Conservation (phyloP, 2,888 invertebrate species). For the Chirona hameri region DNA sequence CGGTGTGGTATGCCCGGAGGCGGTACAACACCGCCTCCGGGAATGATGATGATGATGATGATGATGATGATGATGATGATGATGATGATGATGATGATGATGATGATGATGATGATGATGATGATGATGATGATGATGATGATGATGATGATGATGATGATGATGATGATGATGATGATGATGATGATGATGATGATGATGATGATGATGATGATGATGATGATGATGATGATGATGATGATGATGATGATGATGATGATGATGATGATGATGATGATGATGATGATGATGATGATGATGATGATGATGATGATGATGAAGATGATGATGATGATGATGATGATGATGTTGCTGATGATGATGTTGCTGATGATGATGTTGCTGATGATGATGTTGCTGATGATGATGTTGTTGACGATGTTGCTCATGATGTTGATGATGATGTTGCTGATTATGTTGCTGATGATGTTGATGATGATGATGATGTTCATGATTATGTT, state of each 20-base stretch:
- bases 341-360: too few species aligned
- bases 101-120: slow-evolving; percentile 22
- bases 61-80: slow-evolving; percentile 22
- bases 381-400: too few species aligned
- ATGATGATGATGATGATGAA: slow-evolving; percentile 10
- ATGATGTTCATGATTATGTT: too few species aligned
- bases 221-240: slow-evolving; percentile 22
- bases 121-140: slow-evolving; percentile 22
- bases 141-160: slow-evolving; percentile 22
- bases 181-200: slow-evolving; percentile 22
- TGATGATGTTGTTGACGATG: too few species aligned
- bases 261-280: slow-evolving; percentile 22
- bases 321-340: slow-evolving; percentile 22
- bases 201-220: slow-evolving; percentile 22
- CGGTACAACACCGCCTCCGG: too few species aligned
- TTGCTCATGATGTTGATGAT: too few species aligned
- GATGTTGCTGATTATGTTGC: too few species aligned
- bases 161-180: slow-evolving; percentile 22
- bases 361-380: too few species aligned
- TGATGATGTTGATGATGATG: too few species aligned
- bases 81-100: slow-evolving; percentile 22
- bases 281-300: slow-evolving; percentile 22
- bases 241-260: slow-evolving; percentile 22
- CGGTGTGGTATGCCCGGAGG: too few species aligned
- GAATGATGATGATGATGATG: slow-evolving; percentile 22